A percentile compares a stretch with the other conserved stretches of the same genome.
phyloP scores from a whole-genome alignment of 2,113 vertebrate genomes.

The Emydura subglobosa region DNA sequence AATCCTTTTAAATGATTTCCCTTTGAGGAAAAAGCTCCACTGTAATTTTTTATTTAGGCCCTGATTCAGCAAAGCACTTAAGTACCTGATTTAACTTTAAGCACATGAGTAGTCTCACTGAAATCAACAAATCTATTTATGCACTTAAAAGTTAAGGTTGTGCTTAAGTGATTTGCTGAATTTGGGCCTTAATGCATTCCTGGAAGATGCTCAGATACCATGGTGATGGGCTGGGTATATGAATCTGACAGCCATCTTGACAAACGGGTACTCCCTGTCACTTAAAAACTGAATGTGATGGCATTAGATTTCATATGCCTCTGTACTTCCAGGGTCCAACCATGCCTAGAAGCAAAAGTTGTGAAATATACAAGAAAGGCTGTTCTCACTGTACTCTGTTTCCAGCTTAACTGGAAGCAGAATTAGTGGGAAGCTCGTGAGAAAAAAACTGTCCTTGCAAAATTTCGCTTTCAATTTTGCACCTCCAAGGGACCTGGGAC shows the following conservation, averaged over 20 bases:
- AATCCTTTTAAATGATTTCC: not conserved
- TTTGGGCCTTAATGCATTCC: not conserved
- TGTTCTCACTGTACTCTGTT: not conserved
- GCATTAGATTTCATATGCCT: fast-evolving
- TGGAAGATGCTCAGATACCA: not conserved
- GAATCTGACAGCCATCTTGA: not conserved
- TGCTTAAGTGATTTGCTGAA: not conserved
- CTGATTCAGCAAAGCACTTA: not conserved
- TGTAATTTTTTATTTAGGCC: not conserved
- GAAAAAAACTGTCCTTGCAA: not conserved
- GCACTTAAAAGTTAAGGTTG: not conserved
- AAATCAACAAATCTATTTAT: not conserved
- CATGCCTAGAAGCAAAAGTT: not conserved
- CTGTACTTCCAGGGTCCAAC: not conserved
- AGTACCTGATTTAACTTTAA: not conserved
- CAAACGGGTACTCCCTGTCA: not conserved
- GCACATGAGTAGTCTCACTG: not conserved
- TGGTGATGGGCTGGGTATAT: not conserved
- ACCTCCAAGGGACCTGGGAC: not conserved
- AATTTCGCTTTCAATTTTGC: not conserved
- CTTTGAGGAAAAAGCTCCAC: fast-evolving
- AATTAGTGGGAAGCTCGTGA: not conserved
- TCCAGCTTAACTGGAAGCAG: not conserved
- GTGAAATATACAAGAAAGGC: not conserved
- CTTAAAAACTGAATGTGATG: not conserved